These are phyloP conservation scores for Rhinoraja longicauda DNA, from an alignment of 2,797 vertebrate genomes.

Conservation along the genomic window DNA sequence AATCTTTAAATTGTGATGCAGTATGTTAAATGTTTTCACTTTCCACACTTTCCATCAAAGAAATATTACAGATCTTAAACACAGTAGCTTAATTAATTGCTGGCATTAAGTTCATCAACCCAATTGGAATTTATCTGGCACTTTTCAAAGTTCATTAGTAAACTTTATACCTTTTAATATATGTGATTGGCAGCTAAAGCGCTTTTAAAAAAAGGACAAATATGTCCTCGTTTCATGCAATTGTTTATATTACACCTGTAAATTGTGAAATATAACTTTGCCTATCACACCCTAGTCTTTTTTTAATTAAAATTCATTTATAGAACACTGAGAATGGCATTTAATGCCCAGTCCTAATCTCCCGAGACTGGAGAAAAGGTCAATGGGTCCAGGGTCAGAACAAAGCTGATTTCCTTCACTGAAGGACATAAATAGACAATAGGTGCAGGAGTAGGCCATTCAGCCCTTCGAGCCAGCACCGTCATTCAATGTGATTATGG, in stretches of 20 bases:
- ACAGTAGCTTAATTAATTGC: background rate
- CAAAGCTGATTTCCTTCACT: no score
- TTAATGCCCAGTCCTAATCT: no score
- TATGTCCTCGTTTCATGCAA: background rate
- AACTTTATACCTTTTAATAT: background rate
- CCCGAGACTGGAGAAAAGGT: no score
- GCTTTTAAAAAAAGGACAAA: background rate
- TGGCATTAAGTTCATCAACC: background rate
- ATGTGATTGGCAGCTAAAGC: background rate
- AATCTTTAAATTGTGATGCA: background rate
- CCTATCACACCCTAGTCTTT: background rate
- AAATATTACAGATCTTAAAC: background rate
- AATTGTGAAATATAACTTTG: background rate
- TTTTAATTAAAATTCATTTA: no score
- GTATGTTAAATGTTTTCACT: background rate
- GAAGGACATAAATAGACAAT: no score
- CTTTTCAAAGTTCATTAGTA: background rate
- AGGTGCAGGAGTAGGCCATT: no score
- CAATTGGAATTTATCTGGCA: background rate
- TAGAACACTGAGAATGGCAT: no score
- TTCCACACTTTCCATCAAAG: background rate
- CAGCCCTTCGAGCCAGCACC: no score
- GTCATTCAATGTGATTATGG: no score
- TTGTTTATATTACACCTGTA: background rate
- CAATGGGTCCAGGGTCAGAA: no score